Conservation (phyloP, 2,113 vertebrate species). For the Ondatra zibethicus region DNA sequence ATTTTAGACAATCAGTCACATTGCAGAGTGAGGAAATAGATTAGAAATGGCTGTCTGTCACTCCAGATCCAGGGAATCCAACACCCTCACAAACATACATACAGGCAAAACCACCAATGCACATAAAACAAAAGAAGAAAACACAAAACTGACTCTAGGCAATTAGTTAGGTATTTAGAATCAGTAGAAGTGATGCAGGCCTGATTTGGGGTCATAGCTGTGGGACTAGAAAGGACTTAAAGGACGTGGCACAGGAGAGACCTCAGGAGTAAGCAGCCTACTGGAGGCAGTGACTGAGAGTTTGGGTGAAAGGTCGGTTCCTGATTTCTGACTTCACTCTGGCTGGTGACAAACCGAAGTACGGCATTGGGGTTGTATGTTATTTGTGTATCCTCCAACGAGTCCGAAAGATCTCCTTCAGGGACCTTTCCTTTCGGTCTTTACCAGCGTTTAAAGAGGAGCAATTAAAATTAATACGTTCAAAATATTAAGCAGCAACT, state of each 20-base stretch:
- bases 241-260: not conserved
- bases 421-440: not conserved
- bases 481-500: slow-evolving; percentile 31
- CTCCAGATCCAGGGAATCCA: not conserved
- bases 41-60: not conserved
- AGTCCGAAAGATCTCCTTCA: not conserved
- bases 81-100: not conserved
- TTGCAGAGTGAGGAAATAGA: not conserved
- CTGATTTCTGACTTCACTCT: not conserved
- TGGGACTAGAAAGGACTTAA: not conserved
- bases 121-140: not conserved
- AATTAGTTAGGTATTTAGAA: not conserved
- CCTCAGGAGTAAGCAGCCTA: not conserved
- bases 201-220: not conserved
- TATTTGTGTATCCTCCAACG: not conserved
- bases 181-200: not conserved
- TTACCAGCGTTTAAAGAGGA: not conserved
- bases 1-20: not conserved
- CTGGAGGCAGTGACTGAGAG: not conserved
- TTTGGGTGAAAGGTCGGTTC: not conserved
- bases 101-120: not conserved
- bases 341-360: not conserved
- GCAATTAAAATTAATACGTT: slow-evolving; percentile 15
- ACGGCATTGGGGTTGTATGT: not conserved
- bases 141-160: not conserved